phyloP scores from a whole-genome alignment of 1,140 invertebrate species.

The Aphaenogaster floridana region DNA sequence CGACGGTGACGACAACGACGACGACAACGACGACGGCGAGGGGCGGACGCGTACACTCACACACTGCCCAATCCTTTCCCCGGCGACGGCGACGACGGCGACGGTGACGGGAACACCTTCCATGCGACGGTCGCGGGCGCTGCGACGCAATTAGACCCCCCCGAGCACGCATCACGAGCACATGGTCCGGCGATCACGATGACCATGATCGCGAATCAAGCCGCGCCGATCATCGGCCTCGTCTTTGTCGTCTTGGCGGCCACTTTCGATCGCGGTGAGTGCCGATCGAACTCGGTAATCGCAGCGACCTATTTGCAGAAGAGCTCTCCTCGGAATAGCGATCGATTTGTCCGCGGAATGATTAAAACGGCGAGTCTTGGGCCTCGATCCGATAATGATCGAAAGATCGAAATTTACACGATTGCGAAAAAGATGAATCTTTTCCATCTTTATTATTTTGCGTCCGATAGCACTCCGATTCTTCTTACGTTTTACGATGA shows the following conservation, averaged over 20 bases:
- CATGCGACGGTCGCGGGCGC: conserved; percentile 49
- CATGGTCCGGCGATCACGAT: conserved; percentile 73
- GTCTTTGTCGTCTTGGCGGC: conserved; percentile 70
- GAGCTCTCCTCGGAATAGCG: background rate
- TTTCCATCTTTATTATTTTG: background rate
- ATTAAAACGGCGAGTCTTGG: background rate
- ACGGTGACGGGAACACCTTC: conserved; percentile 14
- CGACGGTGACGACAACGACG: background rate
- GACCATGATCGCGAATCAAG: conserved; percentile 74
- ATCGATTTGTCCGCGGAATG: background rate
- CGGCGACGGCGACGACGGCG: conserved; percentile 23
- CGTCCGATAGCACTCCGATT: background rate
- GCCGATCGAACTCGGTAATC: conserved; percentile 19
- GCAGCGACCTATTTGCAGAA: background rate
- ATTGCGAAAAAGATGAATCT: background rate
- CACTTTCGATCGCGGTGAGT: conserved; percentile 73
- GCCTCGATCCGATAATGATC: background rate
- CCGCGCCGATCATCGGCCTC: conserved; percentile 71
- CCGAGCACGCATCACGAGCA: conserved; percentile 54
- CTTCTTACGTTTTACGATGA: background rate
- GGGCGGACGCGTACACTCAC: conserved; percentile 4
- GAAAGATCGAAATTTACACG: background rate
- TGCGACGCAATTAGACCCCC: conserved; percentile 28
- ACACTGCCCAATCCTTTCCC: conserved; percentile 7
- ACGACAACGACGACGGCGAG: background rate